Conservation (phyloP, 2,888 invertebrate genomes). For the Protonemura montana region DNA sequence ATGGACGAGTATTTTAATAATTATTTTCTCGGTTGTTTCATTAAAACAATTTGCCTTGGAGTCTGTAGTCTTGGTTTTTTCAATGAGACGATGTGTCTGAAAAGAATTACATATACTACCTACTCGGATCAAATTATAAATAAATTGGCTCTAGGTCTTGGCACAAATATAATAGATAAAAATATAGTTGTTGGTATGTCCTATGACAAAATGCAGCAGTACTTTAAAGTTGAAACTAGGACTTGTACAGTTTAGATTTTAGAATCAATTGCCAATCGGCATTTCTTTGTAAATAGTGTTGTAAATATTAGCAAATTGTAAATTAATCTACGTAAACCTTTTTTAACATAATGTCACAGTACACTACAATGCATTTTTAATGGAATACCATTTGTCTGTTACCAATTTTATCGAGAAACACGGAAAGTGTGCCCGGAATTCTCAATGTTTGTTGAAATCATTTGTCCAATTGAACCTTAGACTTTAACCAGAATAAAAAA, state of each 20-base stretch:
- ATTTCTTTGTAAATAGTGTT: neutral
- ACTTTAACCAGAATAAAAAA: neutral
- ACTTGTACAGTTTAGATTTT: slow-evolving; percentile 12
- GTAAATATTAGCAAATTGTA: neutral
- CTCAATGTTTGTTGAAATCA: neutral
- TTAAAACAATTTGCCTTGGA: slow-evolving; percentile 12
- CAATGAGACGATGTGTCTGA: neutral
- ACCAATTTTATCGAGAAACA: neutral
- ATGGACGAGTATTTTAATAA: neutral
- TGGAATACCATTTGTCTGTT: neutral
- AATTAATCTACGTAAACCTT: neutral
- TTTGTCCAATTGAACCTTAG: neutral
- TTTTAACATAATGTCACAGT: neutral
- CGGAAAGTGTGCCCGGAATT: neutral
- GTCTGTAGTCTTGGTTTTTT: neutral
- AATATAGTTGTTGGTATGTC: neutral
- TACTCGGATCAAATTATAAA: neutral
- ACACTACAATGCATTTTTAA: neutral
- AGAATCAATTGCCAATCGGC: neutral
- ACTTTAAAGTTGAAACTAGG: neutral
- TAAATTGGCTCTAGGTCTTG: neutral
- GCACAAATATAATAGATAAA: neutral
- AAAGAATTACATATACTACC: neutral
- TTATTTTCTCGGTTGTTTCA: neutral
- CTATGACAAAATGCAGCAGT: neutral